Conservation (phyloP, 2,888 invertebrate species). For the Mycogona germanica region DNA sequence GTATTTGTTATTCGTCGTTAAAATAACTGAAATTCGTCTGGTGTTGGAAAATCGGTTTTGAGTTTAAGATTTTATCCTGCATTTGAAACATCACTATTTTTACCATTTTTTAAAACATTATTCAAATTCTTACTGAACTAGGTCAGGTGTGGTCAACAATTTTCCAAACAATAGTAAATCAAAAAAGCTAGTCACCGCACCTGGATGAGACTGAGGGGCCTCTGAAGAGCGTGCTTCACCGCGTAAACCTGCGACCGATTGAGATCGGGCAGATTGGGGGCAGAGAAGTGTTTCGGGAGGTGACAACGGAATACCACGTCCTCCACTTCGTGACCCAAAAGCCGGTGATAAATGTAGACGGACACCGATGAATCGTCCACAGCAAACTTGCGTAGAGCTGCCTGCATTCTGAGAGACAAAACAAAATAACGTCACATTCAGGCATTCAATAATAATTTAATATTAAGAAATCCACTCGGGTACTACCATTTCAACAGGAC, state of each 20-base stretch:
- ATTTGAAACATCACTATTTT: too few relatives aligned
- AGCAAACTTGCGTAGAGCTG: slow-evolving; percentile 86
- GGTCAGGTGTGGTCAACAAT: too few relatives aligned
- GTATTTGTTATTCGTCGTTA: too few relatives aligned
- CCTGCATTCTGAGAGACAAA: slow-evolving; percentile 61
- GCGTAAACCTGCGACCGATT: slow-evolving; percentile 98
- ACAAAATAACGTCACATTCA: not conserved
- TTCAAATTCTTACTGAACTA: too few relatives aligned
- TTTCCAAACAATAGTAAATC: not conserved
- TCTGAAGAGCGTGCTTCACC: slow-evolving; percentile 92
- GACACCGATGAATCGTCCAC: slow-evolving; percentile 95
- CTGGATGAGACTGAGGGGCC: slow-evolving; percentile 91
- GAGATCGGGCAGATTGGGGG: slow-evolving; percentile 92
- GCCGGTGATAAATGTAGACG: slow-evolving; percentile 91
- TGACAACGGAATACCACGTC: slow-evolving; percentile 84
- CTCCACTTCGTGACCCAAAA: slow-evolving; percentile 88
- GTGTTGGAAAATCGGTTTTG: too few relatives aligned
- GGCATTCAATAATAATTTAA: not conserved
- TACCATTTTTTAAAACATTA: too few relatives aligned
- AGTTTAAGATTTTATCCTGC: too few relatives aligned
- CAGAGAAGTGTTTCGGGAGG: slow-evolving; percentile 92
- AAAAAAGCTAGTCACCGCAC: too few relatives aligned
- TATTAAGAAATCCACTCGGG: slow-evolving; percentile 1
- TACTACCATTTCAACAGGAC: not conserved
- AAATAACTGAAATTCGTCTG: too few relatives aligned